phyloP scores from a whole-genome alignment of 2,888 invertebrate genomes.

The Enchytraeus crypticus region DNA sequence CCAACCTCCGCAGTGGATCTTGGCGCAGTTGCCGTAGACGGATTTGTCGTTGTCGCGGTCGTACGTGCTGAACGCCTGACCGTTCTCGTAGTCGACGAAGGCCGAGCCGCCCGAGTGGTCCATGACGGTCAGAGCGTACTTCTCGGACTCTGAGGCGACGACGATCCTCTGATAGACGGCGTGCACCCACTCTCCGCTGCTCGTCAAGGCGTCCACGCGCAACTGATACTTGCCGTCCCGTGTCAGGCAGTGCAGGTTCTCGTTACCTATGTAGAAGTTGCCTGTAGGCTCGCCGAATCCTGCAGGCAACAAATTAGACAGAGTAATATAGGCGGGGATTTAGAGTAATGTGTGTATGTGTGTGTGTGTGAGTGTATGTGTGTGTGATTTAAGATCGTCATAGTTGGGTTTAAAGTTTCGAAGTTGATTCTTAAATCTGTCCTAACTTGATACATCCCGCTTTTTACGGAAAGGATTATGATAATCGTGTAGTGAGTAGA shows the following conservation, averaged over 20 bases:
- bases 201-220: constrained; percentile 5
- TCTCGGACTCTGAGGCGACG: constrained; percentile 1
- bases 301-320: too few relatives aligned
- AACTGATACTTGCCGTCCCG: constrained; percentile 8
- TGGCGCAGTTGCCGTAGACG: constrained; percentile 16
- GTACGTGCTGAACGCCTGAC: constrained; percentile 8
- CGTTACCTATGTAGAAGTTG: constrained; percentile 13
- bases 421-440: too few relatives aligned
- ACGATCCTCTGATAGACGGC: background rate
- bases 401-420: too few relatives aligned
- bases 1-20: constrained; percentile 8
- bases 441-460: too few relatives aligned
- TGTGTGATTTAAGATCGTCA: too few relatives aligned
- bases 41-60: constrained; percentile 15
- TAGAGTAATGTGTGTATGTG: too few relatives aligned
- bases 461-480: too few relatives aligned
- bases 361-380: too few relatives aligned
- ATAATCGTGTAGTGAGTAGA: too few relatives aligned
- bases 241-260: constrained; percentile 3
- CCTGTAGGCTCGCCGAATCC: constrained; percentile 4
- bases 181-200: background rate
- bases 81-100: constrained; percentile 4
- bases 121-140: constrained; percentile 3
- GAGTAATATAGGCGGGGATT: too few relatives aligned
- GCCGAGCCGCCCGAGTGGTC: background rate